Evolutionary conservation across 2,888 invertebrate genomes (phyloP).

Genomic region (Calameuta pallipes): DNA sequence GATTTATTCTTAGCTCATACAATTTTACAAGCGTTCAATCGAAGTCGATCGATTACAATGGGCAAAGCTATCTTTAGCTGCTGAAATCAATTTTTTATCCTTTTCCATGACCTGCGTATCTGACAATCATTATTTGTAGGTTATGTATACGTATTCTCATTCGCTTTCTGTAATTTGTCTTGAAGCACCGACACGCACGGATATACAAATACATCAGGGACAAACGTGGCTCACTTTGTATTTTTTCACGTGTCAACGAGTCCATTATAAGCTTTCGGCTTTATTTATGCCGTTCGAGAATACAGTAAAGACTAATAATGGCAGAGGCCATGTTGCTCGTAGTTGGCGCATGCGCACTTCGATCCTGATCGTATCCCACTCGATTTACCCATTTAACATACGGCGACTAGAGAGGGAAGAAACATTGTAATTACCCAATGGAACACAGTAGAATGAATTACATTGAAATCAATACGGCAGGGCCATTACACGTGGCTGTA

Average conservation of each 20-base stretch:
- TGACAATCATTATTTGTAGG: neutral
- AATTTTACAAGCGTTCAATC: neutral
- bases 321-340: neutral
- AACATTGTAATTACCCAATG: no score
- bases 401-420: neutral
- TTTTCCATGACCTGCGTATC: neutral
- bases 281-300: neutral
- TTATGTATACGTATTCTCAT: neutral
- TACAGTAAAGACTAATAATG: neutral
- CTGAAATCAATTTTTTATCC: neutral
- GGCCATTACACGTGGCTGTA: neutral
- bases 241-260: neutral
- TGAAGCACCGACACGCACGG: neutral
- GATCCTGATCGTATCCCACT: neutral
- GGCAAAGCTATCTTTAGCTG: neutral
- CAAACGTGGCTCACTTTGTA: neutral
- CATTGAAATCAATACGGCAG: neutral
- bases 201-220: neutral
- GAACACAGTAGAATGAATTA: neutral
- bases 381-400: neutral
- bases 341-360: neutral
- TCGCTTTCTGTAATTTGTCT: neutral
- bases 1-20: neutral
- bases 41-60: neutral
- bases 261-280: neutral